Evolutionary conservation across 2,113 vertebrate species (phyloP).

Genomic region (Thalassarche chlororhynchos): DNA sequence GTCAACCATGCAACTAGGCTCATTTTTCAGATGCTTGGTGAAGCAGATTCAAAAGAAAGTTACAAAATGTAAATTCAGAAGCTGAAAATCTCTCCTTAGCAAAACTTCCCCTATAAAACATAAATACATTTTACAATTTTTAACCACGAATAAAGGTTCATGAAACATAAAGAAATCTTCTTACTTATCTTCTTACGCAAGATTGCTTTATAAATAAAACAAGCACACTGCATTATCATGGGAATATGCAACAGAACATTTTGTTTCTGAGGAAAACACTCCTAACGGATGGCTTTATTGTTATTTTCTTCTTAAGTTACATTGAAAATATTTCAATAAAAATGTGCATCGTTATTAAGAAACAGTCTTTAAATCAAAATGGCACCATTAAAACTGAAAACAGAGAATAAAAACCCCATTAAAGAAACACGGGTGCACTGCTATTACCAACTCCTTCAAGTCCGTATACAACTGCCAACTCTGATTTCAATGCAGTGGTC

Average conservation of each 20-base stretch:
- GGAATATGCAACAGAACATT: constrained; percentile 49
- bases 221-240: constrained; percentile 49
- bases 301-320: constrained; percentile 69
- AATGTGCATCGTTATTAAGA: constrained; percentile 70
- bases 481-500: constrained; percentile 81
- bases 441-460: constrained; percentile 78
- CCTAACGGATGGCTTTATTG: constrained; percentile 62
- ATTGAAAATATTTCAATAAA: constrained; percentile 68
- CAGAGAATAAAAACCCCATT: constrained; percentile 74
- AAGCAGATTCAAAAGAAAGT: constrained; percentile 58
- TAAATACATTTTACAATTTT: constrained; percentile 34
- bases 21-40: constrained; percentile 51
- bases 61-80: constrained; percentile 40
- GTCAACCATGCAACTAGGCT: constrained; percentile 58
- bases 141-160: constrained; percentile 46
- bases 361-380: constrained; percentile 72
- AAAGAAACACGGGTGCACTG: constrained; percentile 68
- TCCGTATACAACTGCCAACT: constrained; percentile 74
- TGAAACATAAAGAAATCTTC: constrained; percentile 31
- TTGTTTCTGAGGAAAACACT: constrained; percentile 63
- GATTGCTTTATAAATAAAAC: constrained; percentile 74
- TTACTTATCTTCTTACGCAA: constrained; percentile 59
- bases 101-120: constrained; percentile 24
- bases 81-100: constrained; percentile 39
- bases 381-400: constrained; percentile 74